Conservation (phyloP, 2,888 invertebrate genomes). For the Campaea margaritaria region DNA sequence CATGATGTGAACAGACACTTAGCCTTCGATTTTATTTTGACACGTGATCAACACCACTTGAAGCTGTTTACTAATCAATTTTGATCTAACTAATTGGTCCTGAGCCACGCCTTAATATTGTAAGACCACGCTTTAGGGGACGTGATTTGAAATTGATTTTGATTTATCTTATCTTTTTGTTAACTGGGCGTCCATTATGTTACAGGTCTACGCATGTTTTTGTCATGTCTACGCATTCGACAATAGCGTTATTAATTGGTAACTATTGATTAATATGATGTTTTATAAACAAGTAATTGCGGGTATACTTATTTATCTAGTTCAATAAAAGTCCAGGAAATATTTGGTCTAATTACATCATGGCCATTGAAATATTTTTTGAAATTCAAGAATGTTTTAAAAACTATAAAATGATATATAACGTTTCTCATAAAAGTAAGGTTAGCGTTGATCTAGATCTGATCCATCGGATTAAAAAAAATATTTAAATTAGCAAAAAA, state of each 20-base stretch:
- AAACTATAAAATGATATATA: too few species aligned
- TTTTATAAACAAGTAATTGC: constrained; percentile 6
- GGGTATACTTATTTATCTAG: not conserved
- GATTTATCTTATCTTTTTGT: constrained; percentile 31
- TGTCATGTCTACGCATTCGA: constrained; percentile 9
- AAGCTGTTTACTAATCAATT: constrained; percentile 30
- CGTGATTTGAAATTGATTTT: constrained; percentile 26
- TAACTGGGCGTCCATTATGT: constrained; percentile 3
- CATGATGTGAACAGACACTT: constrained; percentile 4
- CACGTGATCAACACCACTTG: constrained; percentile 32
- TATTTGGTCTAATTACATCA: not conserved
- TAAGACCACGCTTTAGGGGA: constrained; percentile 38
- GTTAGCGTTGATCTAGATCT: too few species aligned
- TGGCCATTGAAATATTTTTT: too few species aligned
- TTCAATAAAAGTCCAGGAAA: not conserved
- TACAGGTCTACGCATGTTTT: constrained; percentile 12
- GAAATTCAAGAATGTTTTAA: too few species aligned
- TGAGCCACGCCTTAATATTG: constrained; percentile 35
- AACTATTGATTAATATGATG: constrained; percentile 4
- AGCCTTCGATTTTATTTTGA: constrained; percentile 36
- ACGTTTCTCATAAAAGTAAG: too few species aligned
- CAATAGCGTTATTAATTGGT: constrained; percentile 23
- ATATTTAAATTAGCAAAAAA: too few species aligned
- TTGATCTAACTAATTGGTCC: constrained; percentile 35
- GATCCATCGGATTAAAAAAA: too few species aligned